Percentiles rank a stretch among this genome's conserved stretches.
phyloP scores from a whole-genome alignment of 1,140 invertebrate genomes.

The Leguminivora glycinivorella region DNA sequence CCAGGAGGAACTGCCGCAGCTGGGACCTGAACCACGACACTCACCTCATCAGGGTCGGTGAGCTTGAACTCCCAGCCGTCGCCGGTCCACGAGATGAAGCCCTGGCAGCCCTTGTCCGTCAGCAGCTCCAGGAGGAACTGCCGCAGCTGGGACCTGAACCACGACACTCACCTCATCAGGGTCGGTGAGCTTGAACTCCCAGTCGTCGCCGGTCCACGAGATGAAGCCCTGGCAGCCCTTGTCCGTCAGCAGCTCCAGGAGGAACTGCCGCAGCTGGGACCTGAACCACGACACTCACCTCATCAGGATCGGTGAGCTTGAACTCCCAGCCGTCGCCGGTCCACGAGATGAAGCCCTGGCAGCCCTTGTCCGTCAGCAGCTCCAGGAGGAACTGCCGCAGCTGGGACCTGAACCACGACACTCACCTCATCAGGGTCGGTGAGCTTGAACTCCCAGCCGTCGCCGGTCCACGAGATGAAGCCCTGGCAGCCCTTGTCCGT shows the following conservation, averaged over 20 bases:
- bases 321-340: constrained; percentile 99
- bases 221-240: constrained; percentile 98
- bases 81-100: constrained; percentile 98
- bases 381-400: constrained; percentile 99
- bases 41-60: constrained; percentile 95
- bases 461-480: constrained; percentile 99
- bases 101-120: constrained; percentile 97
- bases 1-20: constrained; percentile 98
- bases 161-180: constrained; percentile 88
- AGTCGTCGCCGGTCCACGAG: constrained; percentile 98
- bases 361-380: constrained; percentile 96
- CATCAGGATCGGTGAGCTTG: constrained; percentile 98
- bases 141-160: constrained; percentile 97
- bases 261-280: constrained; percentile 98
- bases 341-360: constrained; percentile 98
- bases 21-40: constrained; percentile 89
- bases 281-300: constrained; percentile 86
- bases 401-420: constrained; percentile 89
- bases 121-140: constrained; percentile 97
- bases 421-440: constrained; percentile 95
- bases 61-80: constrained; percentile 99
- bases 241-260: constrained; percentile 96
- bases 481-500: constrained; percentile 97
- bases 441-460: constrained; percentile 99
- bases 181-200: constrained; percentile 99